A percentile compares a stretch with the other conserved stretches of the same genome.
These are phyloP conservation scores for Trichonephila clavata DNA, from an alignment of 1,140 invertebrate species.

Conservation along the genomic window DNA sequence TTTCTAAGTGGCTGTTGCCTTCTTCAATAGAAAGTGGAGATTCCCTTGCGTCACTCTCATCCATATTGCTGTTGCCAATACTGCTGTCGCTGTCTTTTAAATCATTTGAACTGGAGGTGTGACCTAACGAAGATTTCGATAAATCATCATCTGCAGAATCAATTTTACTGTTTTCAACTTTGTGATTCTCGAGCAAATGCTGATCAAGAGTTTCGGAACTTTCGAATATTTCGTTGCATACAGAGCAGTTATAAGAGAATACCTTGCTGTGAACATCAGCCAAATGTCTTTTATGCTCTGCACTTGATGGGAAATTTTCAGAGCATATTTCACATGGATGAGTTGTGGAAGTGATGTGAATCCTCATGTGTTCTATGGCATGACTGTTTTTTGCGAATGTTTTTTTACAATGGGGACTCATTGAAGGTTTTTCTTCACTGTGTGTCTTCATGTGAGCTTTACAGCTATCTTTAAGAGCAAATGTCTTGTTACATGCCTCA, in stretches of 20 bases:
- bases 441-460: constrained; percentile 79
- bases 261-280: constrained; percentile 52
- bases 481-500: constrained; percentile 79
- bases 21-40: constrained; percentile 47
- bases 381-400: constrained; percentile 80
- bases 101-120: constrained; percentile 71
- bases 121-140: constrained; percentile 68
- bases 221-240: constrained; percentile 78
- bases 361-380: constrained; percentile 80
- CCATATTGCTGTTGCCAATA: constrained; percentile 71
- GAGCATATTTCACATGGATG: constrained; percentile 75
- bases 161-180: constrained; percentile 30
- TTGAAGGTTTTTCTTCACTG: constrained; percentile 77
- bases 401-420: constrained; percentile 78
- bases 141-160: constrained; percentile 45
- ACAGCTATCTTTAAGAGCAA: constrained; percentile 78
- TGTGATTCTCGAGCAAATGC: constrained; percentile 78
- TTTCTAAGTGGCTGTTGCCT: background rate
- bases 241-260: constrained; percentile 75
- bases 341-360: constrained; percentile 77
- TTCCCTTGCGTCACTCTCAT: constrained; percentile 71
- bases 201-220: constrained; percentile 77
- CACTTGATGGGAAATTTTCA: constrained; percentile 74
- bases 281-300: constrained; percentile 52
- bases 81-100: constrained; percentile 75